Conservation (phyloP, 2,797 vertebrate species). For the Hypotaenidia philippensis region DNA sequence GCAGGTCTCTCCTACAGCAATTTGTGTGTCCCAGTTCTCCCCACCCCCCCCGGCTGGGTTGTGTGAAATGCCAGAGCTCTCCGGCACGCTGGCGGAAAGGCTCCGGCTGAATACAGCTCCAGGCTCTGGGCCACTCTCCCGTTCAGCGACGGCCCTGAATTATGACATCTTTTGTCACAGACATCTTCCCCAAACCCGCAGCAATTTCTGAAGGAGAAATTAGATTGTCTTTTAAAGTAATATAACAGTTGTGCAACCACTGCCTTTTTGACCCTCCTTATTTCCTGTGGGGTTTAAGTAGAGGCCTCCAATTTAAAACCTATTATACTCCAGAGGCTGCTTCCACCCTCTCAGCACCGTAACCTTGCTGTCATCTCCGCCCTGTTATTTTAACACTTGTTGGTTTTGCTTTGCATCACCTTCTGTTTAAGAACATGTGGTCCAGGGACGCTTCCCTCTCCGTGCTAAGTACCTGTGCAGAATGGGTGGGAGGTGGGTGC, state of each 20-base stretch:
- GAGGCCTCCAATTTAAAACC: slow-evolving; percentile 80
- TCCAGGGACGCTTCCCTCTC: background rate
- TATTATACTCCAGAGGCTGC: slow-evolving; percentile 63
- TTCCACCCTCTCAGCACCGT: slow-evolving; percentile 2
- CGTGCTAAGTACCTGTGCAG: accelerated
- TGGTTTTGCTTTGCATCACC: slow-evolving; percentile 53
- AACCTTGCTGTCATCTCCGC: slow-evolving; percentile 51
- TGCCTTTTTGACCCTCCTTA: slow-evolving; percentile 73
- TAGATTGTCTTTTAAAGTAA: slow-evolving; percentile 77
- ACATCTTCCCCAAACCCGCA: slow-evolving; percentile 53
- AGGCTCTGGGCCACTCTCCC: slow-evolving; percentile 36
- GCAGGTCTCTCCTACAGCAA: background rate
- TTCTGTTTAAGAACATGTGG: background rate
- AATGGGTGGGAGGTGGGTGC: no score
- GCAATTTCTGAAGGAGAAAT: slow-evolving; percentile 76
- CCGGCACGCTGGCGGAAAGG: background rate
- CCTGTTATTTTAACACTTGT: slow-evolving; percentile 67
- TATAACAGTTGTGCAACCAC: slow-evolving; percentile 71
- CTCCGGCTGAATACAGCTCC: slow-evolving; percentile 30
- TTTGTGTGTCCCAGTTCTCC: background rate
- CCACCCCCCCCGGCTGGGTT: background rate
- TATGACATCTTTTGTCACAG: slow-evolving; percentile 76
- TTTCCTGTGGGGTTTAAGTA: slow-evolving; percentile 78
- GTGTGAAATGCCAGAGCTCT: background rate
- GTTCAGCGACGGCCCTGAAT: slow-evolving; percentile 37